A percentile compares a stretch with the other conserved stretches of the same genome.
These are phyloP conservation scores for Drosophila yakuba DNA, from an alignment of 1,140 invertebrate species.

Conservation along the genomic window DNA sequence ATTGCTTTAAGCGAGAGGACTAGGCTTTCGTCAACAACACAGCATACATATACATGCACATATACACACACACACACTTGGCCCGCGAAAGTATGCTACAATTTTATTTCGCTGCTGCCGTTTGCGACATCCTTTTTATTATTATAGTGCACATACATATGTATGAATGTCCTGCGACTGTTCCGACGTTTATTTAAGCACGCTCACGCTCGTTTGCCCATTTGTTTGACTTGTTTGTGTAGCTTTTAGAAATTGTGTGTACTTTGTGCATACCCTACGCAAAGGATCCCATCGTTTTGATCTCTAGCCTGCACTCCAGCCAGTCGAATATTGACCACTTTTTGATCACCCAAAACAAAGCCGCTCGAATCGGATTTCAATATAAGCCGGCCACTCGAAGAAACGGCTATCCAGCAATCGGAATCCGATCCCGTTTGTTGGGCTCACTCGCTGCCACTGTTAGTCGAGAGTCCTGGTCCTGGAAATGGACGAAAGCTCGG, in stretches of 20 bases:
- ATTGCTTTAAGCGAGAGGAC: constrained; percentile 56
- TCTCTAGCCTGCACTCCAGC: not conserved
- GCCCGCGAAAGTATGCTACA: constrained; percentile 50
- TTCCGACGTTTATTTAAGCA: constrained; percentile 65
- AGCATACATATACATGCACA: not conserved
- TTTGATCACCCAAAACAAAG: not conserved
- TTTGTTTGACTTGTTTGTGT: constrained; percentile 42
- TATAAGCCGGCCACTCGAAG: constrained; percentile 10
- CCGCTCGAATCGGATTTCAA: constrained; percentile 4
- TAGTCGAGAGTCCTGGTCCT: constrained; percentile 7
- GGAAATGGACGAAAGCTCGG: not conserved
- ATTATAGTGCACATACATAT: constrained; percentile 41
- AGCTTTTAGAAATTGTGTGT: constrained; percentile 67
- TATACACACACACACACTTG: too few relatives aligned
- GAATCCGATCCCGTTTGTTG: constrained; percentile 36
- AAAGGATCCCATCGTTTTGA: constrained; percentile 9
- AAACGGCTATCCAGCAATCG: constrained; percentile 5
- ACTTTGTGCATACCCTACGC: constrained; percentile 40
- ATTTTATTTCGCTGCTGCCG: constrained; percentile 40
- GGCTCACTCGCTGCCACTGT: constrained; percentile 30
- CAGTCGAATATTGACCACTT: constrained; percentile 5
- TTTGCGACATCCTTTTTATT: constrained; percentile 40
- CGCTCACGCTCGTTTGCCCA: constrained; percentile 52
- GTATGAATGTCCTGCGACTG: constrained; percentile 42
- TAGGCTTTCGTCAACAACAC: constrained; percentile 47